These are phyloP conservation scores for Ara ararauna DNA, from an alignment of 2,797 vertebrate genomes.

Conservation along the genomic window DNA sequence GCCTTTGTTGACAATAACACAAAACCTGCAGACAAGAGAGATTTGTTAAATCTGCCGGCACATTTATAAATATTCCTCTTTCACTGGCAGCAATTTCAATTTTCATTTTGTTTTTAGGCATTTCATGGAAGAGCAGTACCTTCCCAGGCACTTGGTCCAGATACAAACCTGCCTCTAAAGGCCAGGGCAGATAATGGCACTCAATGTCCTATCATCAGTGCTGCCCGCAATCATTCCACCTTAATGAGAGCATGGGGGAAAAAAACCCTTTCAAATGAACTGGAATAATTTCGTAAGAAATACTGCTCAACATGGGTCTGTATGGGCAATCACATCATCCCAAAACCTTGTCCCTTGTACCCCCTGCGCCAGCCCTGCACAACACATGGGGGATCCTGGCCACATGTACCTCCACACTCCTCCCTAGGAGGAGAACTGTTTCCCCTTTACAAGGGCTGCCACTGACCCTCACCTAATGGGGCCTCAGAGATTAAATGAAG, in stretches of 20 bases:
- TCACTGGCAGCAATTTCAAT: background rate
- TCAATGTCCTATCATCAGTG: too few species aligned
- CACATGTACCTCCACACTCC: rapidly evolving
- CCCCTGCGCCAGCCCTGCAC: background rate
- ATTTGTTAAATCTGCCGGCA: background rate
- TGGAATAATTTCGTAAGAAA: background rate
- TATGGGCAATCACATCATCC: background rate
- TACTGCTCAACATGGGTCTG: background rate
- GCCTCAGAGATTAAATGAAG: background rate
- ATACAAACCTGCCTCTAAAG: background rate
- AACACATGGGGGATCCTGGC: background rate
- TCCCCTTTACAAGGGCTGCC: background rate
- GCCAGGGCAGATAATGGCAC: background rate
- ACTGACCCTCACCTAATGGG: background rate
- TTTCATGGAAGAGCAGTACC: background rate
- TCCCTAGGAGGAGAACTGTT: background rate
- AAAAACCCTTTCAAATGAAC: background rate
- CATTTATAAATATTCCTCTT: background rate
- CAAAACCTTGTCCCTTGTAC: too few species aligned
- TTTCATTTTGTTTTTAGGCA: background rate
- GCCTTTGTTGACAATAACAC: background rate
- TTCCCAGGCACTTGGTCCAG: background rate
- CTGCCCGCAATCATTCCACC: background rate
- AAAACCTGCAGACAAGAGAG: background rate
- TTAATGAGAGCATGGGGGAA: rapidly evolving